These are phyloP conservation scores for Sepiola atlantica DNA, from an alignment of 2,888 invertebrate species.

Conservation along the genomic window DNA sequence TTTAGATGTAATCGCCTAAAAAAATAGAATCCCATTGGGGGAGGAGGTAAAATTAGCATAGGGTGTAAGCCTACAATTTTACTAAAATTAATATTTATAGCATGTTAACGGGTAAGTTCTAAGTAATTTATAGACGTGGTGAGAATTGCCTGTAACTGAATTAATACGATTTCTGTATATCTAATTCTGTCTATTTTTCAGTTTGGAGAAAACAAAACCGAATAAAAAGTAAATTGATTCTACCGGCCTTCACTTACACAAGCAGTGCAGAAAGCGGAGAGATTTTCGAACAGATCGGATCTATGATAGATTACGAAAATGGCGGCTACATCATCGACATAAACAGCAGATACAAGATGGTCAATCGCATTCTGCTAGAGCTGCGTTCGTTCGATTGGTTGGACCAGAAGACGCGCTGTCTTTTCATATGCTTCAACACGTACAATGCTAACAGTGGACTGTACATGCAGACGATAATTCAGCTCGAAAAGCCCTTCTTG, in stretches of 20 bases:
- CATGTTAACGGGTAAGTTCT: too few species aligned
- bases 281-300: slow-evolving; percentile 46
- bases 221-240: neutral
- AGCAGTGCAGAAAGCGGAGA: neutral
- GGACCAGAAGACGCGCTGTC: slow-evolving; percentile 52
- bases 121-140: too few species aligned
- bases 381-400: slow-evolving; percentile 53
- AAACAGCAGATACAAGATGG: slow-evolving; percentile 48
- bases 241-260: neutral
- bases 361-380: slow-evolving; percentile 34
- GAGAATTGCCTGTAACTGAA: too few species aligned
- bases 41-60: too few species aligned
- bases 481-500: slow-evolving; percentile 50
- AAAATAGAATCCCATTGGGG: too few species aligned
- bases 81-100: too few species aligned
- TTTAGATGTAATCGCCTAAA: too few species aligned
- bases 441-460: slow-evolving; percentile 54
- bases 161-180: slow-evolving; percentile 39
- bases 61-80: too few species aligned
- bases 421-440: slow-evolving; percentile 52
- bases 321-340: slow-evolving; percentile 53
- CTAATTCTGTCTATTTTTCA: neutral
- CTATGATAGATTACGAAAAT: slow-evolving; percentile 49
- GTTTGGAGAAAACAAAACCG: slow-evolving; percentile 39
- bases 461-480: slow-evolving; percentile 51